phyloP scores from a whole-genome alignment of 2,797 vertebrate species.

The Harpagifer antarcticus region DNA sequence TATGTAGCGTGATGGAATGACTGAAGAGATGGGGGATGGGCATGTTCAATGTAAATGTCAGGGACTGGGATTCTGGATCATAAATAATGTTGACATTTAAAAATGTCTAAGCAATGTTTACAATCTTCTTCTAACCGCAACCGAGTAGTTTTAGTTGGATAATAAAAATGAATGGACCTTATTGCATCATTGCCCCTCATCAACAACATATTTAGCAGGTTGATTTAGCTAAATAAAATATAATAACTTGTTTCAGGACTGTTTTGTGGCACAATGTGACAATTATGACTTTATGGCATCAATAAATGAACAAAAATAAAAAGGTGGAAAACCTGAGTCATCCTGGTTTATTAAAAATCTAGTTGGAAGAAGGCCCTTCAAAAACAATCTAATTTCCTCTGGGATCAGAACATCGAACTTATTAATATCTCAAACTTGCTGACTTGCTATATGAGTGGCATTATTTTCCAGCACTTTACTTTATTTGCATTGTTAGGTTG shows the following conservation, averaged over 20 bases:
- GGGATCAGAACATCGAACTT: slow-evolving; percentile 47
- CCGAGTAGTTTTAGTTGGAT: neutral
- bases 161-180: neutral
- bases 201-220: neutral
- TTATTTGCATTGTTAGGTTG: slow-evolving; percentile 59
- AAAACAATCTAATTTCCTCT: slow-evolving; percentile 47
- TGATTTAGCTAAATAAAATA: neutral
- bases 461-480: slow-evolving; percentile 46
- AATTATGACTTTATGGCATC: slow-evolving; percentile 4
- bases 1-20: slow-evolving; percentile 11
- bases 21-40: neutral
- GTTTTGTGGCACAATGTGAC: neutral
- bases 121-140: neutral
- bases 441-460: slow-evolving; percentile 56
- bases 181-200: neutral
- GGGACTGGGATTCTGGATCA: neutral
- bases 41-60: slow-evolving; percentile 8
- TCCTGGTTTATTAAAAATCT: slow-evolving; percentile 44
- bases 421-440: slow-evolving; percentile 48
- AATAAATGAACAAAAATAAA: slow-evolving; percentile 32
- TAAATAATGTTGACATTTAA: slow-evolving; percentile 7
- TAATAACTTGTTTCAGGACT: neutral
- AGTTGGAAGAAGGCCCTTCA: slow-evolving; percentile 31
- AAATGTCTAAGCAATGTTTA: neutral
- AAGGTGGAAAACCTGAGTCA: slow-evolving; percentile 17